phyloP scores from a whole-genome alignment of 2,888 invertebrate species.

The Oligia fasciuncula region DNA sequence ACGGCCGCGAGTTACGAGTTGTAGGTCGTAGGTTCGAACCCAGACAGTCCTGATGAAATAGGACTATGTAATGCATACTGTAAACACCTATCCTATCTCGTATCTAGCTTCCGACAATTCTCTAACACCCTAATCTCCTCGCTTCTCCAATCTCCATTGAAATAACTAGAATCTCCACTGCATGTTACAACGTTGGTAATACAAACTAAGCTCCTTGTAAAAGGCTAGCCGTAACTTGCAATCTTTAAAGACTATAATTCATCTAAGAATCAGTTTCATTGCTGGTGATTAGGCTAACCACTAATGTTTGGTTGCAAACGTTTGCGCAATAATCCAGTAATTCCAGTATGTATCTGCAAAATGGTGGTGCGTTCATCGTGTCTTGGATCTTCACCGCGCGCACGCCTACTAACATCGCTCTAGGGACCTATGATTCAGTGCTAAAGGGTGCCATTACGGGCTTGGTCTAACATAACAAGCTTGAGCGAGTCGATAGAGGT shows the following conservation, averaged over 20 bases:
- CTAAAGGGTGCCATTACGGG: conserved; percentile 71
- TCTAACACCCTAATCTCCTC: conserved; percentile 14
- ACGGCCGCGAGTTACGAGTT: no score
- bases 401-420: conserved; percentile 65
- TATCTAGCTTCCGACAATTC: conserved; percentile 7
- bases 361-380: conserved; percentile 65
- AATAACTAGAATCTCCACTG: conserved; percentile 26
- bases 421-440: conserved; percentile 72
- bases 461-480: conserved; percentile 62
- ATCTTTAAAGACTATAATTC: conserved; percentile 70
- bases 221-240: conserved; percentile 48
- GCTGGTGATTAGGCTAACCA: conserved; percentile 78
- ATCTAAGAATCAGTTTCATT: conserved; percentile 75
- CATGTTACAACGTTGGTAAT: conserved; percentile 23
- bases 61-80: not conserved
- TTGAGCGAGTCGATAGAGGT: conserved; percentile 28
- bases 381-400: conserved; percentile 65
- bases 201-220: conserved; percentile 51
- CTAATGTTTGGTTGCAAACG: conserved; percentile 72
- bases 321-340: conserved; percentile 72
- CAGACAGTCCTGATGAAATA: not conserved
- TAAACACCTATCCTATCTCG: not conserved
- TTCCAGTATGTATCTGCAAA: conserved; percentile 67
- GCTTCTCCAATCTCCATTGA: conserved; percentile 20
- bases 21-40: no score